Evolutionary conservation across 92 coral and sea anemone genomes (phyloP), one percentile per base, ranked within the genome.

Genomic region (Phenganax marumi): DNA sequence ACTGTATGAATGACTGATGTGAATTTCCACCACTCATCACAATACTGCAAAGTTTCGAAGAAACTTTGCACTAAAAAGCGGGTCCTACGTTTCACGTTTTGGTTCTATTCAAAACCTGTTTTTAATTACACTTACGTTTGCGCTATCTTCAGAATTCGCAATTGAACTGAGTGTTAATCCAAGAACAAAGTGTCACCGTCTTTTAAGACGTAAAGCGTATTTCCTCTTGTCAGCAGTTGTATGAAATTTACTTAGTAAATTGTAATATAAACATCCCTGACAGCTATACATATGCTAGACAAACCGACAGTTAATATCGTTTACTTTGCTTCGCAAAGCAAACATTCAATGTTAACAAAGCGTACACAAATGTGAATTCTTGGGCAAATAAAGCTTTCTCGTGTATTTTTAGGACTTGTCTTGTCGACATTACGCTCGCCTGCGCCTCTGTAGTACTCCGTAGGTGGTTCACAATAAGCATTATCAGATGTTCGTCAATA

Each of bases 231-330:
- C 83, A 62, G 51, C 46, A 39, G 57, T 17, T 63, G 68, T 25
- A 33, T 48, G 58, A 77, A 26, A 49, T 78, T 78, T 78, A 66
- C 73, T 78, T 78, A 78, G 83, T 24, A 78, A 78, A 78, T 78
- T 78, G 83, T 61, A 46, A 78, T 78, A 78, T 62, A 78, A 78
- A 78, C 83, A 78, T 8, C 50, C 11, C 47, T 65, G 46, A 50
- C 73, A 63, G 33, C 23, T 60, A 18, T 46, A 23, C 33, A 48
- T 8, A 46, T 73, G 68, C 22, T 49, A 50, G 73, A 25, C 66
- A 78, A 78, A 78, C 24, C 23, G 10, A 50, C 47, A 21, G 72
- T 10, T 43, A 23, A 43, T 61, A 14, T 33, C 83, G 83, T 78
- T 78, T 78, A 78, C 83, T 61, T 78, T 78, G 25, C 43, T 19